Base-by-base conservation (phyloP, 2,797 vertebrate genomes). In the Enteromius viviparus region DNA sequence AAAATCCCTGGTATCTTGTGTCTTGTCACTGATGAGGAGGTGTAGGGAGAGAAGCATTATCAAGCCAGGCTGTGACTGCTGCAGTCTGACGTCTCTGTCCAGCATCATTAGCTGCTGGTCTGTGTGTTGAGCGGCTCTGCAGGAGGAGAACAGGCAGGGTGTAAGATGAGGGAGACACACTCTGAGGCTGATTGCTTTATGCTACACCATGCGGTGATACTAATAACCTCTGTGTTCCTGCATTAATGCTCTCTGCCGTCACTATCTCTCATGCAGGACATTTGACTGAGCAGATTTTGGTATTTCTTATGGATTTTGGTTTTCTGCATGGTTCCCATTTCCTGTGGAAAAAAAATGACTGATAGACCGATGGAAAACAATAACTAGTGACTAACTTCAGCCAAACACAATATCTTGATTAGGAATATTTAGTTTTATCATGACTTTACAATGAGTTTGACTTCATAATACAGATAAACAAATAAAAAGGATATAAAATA, bases 191-290 rank as follows among this genome's bases (percentile, higher is more conserved):
- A 94, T 94, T 93, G 92, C 92, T 94, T 94, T 93, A 94, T 93
- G 93, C 93, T 92, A 90, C 90, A 88, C 90, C 93, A 93, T 93
- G 94, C 90, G 86, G 94, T 74, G 93, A 94, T 94, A 92, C 92
- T 95, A 95, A 94, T 94, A 93, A 95, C 94, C 93, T 94, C 92
- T 94, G 92, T 94, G 94, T 91, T 93, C 90, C 87, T 92, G 94
- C 94, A 95, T 95, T 94, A 95, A 95, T 94, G 92, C 91, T 90
- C 90, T 92, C 91, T 91, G 92, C 89, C 92, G 91, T 90, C 93
- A 93, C 77, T 45, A 34, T 65, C 74, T 84, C 78, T 42, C 60
- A 78, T 72, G 79, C n/a, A 78, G 62, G 29, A 23, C 76, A 76
- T 45, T 65, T 77, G 40, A n/a, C 42, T 23, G 60, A 34, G 42